These are phyloP conservation scores for Heliconius cydno DNA, from an alignment of 2,888 invertebrate genomes.

Conservation along the genomic window DNA sequence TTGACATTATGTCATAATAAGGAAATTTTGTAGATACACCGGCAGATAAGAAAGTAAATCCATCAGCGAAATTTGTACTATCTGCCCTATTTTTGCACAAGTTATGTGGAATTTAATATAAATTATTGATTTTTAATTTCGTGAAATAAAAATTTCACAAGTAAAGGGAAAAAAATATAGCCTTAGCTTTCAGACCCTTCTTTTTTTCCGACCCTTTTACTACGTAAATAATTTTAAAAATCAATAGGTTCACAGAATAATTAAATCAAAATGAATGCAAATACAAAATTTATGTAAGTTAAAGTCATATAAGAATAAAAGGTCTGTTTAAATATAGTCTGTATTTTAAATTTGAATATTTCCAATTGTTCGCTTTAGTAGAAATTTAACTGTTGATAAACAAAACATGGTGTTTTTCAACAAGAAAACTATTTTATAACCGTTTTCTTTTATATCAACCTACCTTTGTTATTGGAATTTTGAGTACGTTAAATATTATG, in stretches of 20 bases:
- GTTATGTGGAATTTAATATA: background rate
- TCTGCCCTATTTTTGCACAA: slow-evolving; percentile 6
- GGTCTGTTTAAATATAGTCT: background rate
- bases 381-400: background rate
- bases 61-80: slow-evolving; percentile 9
- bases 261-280: background rate
- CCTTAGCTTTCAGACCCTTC: too few relatives aligned
- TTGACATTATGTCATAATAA: slow-evolving; percentile 27
- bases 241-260: too few relatives aligned
- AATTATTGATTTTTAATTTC: background rate
- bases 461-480: too few relatives aligned
- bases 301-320: background rate
- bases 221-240: too few relatives aligned
- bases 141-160: background rate
- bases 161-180: background rate
- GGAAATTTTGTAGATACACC: slow-evolving; percentile 27
- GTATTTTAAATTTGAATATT: background rate
- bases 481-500: background rate
- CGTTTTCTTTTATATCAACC: too few relatives aligned
- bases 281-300: background rate
- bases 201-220: too few relatives aligned
- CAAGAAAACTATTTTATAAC: background rate
- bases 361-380: background rate
- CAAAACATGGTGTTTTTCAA: background rate
- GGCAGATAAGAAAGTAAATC: slow-evolving; percentile 27